Evolutionary conservation across 1,140 invertebrate genomes (phyloP).

Genomic region (Drosophila burlai): DNA sequence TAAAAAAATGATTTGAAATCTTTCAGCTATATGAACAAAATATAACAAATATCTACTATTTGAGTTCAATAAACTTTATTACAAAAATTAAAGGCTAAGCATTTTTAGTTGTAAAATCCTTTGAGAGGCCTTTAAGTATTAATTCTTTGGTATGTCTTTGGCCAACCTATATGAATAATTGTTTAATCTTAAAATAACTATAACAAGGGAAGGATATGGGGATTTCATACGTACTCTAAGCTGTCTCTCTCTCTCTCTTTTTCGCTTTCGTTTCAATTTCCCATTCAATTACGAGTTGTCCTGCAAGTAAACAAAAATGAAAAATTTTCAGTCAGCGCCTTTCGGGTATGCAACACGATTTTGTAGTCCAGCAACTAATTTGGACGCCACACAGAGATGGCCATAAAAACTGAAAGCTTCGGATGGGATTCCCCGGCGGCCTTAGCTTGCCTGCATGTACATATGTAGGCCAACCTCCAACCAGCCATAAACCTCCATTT

Average conservation of each 20-base stretch:
- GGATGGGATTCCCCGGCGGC: neutral
- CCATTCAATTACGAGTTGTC: conserved; percentile 46
- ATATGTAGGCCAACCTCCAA: conserved; percentile 32
- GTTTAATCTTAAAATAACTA: neutral
- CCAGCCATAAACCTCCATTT: conserved; percentile 51
- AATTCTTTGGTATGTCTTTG: neutral
- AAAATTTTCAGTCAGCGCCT: conserved; percentile 13
- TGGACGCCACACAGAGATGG: conserved; percentile 20
- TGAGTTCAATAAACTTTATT: neutral
- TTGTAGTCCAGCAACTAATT: conserved; percentile 22
- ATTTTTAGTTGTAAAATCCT: neutral
- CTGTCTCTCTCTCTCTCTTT: neutral
- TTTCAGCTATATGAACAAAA: rapidly evolving
- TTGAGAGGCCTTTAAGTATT: neutral
- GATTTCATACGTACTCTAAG: conserved; percentile 31
- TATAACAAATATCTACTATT: neutral
- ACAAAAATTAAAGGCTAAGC: neutral
- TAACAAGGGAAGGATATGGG: neutral
- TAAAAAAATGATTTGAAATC: neutral
- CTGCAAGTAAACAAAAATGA: conserved; percentile 45
- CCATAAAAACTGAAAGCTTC: conserved; percentile 47
- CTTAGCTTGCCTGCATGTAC: conserved; percentile 33
- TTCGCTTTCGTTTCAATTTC: conserved; percentile 25
- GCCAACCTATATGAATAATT: too few relatives aligned
- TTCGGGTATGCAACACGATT: conserved; percentile 13